phyloP scores from a whole-genome alignment of 2,888 invertebrate species.

The Pocota personata region DNA sequence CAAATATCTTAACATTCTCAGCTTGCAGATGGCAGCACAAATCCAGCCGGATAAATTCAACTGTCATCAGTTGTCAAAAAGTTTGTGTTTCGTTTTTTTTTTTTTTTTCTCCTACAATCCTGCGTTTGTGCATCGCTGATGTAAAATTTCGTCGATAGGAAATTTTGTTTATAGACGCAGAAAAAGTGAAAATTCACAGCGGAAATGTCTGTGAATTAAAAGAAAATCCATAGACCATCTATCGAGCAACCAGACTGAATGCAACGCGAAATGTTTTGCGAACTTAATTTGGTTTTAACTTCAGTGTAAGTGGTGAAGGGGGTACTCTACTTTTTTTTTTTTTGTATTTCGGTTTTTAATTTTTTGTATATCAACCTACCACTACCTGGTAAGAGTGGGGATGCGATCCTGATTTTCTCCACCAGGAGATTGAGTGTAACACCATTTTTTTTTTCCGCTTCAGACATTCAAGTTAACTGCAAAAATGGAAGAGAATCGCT shows the following conservation, averaged over 20 bases:
- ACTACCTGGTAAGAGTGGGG: conserved; percentile 28
- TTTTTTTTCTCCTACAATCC: conserved; percentile 28
- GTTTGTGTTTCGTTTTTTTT: conserved; percentile 44
- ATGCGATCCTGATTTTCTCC: conserved; percentile 54
- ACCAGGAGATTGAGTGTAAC: conserved; percentile 6
- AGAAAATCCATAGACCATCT: background rate
- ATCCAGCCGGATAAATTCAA: conserved; percentile 45
- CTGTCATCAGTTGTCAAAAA: conserved; percentile 57
- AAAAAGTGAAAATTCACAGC: conserved; percentile 35
- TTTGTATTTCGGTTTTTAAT: conserved; percentile 2
- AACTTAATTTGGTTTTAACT: conserved; percentile 9
- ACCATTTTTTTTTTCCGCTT: conserved; percentile 9
- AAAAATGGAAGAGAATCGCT: conserved; percentile 73
- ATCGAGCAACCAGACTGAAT: background rate
- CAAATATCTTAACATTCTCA: background rate
- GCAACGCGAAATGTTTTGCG: conserved; percentile 43
- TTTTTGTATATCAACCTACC: background rate
- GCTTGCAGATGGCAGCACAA: conserved; percentile 3
- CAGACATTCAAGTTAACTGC: conserved; percentile 52
- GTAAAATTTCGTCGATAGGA: conserved; percentile 5
- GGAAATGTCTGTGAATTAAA: conserved; percentile 29
- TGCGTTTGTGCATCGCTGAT: conserved; percentile 43
- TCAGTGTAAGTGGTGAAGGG: conserved; percentile 25
- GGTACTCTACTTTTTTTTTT: too few species aligned
- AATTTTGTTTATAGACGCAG: conserved; percentile 49